Evolutionary conservation across 1,140 invertebrate species (phyloP), one percentile per base, ranked within the genome.

Genomic region (Drosophila mojavensis): DNA sequence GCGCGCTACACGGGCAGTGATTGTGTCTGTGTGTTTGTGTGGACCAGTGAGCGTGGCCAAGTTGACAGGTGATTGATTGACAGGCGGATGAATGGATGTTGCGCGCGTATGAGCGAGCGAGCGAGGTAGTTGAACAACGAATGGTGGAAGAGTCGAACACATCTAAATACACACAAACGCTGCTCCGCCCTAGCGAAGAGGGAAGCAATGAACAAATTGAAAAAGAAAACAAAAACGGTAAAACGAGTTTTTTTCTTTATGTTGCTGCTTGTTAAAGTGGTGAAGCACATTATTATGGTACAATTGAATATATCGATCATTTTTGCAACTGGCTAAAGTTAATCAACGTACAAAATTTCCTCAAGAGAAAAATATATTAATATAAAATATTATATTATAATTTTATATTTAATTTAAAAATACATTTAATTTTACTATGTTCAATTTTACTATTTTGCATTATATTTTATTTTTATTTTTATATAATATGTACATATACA

Each of bases 31-130:
- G 59, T 50, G 43, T 64, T 64, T 36, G 71, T 53, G 41, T 75
- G 68, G 67, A 74, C 75, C 82, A 81, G 79, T 73, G 67, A 79
- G 81, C 77, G 81, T 79, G 75, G 76, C 83, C 75, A 75, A 66
- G 47, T 74, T 85, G 89, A 85, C 89, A 91, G 81, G 79, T 88
- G 89, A 91, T 91, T 91, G 89, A 91, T 91, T 89, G 89, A 91
- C 89, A 90, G 69, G 53, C 69, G 50, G 48, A 78, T 61, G 72
- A 78, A 30, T 53, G 56, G 59, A 64, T 62, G 48, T 20, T 45
- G 51, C 26, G 58, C 13, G 20, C 41, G 20, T 7, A 15, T 30
- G 79, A 54, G 79, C 51, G 36, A 39, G 79, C 51, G 41, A 82
- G 72, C 70, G 62, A 67, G 83, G 82, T 53, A 15, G 60, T 28